Conservation (phyloP, 2,797 vertebrate species). For the Peromyscus nudipes region DNA sequence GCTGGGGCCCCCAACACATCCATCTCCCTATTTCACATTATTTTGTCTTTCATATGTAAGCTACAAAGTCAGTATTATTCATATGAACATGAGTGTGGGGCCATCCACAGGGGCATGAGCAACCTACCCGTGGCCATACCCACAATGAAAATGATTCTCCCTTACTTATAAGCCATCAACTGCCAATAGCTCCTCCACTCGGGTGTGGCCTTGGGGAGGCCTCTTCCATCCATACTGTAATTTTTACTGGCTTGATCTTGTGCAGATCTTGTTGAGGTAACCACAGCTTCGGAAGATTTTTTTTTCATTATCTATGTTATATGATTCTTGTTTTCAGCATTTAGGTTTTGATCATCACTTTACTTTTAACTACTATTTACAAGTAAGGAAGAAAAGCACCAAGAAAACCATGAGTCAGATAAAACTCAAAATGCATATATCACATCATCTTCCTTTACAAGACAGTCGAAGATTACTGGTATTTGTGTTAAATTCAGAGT, state of each 20-base stretch:
- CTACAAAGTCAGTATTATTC: not conserved
- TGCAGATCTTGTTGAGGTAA: not conserved
- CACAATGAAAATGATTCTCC: not conserved
- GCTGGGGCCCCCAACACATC: not conserved
- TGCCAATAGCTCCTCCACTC: not conserved
- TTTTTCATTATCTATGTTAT: not conserved
- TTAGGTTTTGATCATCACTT: not conserved
- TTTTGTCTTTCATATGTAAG: not conserved
- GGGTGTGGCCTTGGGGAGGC: too few relatives aligned
- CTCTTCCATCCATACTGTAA: not conserved
- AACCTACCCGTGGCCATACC: not conserved
- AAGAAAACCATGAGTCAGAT: not conserved
- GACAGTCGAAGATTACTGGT: not conserved
- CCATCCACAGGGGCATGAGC: not conserved
- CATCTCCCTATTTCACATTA: too few relatives aligned
- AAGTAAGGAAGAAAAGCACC: not conserved
- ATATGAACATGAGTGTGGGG: not conserved
- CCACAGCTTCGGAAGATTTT: not conserved
- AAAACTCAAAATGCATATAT: not conserved
- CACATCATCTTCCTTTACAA: not conserved
- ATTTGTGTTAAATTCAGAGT: not conserved
- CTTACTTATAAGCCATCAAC: not conserved
- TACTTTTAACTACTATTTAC: not conserved
- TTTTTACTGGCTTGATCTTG: not conserved
- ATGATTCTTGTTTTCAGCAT: not conserved